A percentile compares a stretch with the other conserved stretches of the same genome.
phyloP scores from a whole-genome alignment of 2,113 vertebrate species.

The Paracanthobrama guichenoti region DNA sequence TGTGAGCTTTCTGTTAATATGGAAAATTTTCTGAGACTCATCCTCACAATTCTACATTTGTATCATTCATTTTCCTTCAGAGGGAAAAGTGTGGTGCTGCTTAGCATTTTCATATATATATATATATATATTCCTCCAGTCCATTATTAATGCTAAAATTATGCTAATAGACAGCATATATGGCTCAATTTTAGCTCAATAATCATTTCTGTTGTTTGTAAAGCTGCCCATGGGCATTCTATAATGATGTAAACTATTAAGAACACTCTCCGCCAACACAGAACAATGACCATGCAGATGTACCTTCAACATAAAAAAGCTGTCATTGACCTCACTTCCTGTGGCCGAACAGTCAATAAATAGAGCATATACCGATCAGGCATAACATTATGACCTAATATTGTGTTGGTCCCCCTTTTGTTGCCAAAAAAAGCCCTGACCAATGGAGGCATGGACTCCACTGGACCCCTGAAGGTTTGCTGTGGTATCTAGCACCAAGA shows the following conservation, averaged over 20 bases:
- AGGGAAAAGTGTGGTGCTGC: neutral
- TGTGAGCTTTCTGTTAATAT: slow-evolving; percentile 25
- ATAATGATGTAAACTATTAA: neutral
- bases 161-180: neutral
- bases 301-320: neutral
- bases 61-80: slow-evolving; percentile 28
- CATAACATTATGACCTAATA: no score
- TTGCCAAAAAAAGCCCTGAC: no score
- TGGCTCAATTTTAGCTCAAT: neutral
- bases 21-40: slow-evolving; percentile 4
- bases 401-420: no score
- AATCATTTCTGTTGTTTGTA: neutral
- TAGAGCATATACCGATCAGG: neutral
- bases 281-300: neutral
- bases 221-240: slow-evolving; percentile 25
- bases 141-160: neutral
- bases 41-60: slow-evolving; percentile 4
- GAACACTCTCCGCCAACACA: neutral
- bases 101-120: neutral
- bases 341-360: neutral
- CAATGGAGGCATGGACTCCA: no score
- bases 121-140: slow-evolving; percentile 14
- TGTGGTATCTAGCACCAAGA: no score
- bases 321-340: neutral
- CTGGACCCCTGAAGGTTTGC: no score